Percentiles rank a stretch among this genome's conserved stretches.
These are phyloP conservation scores for Mythimna lalbum DNA, from an alignment of 2,888 invertebrate species.

Conservation along the genomic window DNA sequence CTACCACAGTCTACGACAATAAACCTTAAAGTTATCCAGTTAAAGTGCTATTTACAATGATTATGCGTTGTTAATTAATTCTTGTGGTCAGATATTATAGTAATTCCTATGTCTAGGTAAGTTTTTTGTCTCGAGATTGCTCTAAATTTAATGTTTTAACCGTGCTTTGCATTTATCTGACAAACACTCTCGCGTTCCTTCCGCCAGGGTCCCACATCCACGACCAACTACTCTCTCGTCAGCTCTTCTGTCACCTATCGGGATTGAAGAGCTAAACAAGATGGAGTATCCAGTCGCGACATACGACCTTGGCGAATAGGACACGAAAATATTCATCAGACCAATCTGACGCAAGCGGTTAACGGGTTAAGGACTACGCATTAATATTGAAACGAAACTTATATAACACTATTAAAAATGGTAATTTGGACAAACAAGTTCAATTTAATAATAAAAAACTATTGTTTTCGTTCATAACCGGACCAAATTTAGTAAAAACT, in stretches of 20 bases:
- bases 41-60: constrained; percentile 64
- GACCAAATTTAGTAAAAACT: background rate
- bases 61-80: constrained; percentile 69
- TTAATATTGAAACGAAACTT: background rate
- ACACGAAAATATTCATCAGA: too few species aligned
- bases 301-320: too few species aligned
- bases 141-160: constrained; percentile 25
- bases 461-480: background rate
- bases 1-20: constrained; percentile 45
- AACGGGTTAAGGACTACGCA: background rate
- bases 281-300: too few species aligned
- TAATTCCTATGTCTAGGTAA: constrained; percentile 55
- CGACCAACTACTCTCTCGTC: too few species aligned
- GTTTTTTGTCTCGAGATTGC: constrained; percentile 56
- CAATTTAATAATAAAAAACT: background rate
- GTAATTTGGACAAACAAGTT: background rate
- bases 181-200: too few species aligned
- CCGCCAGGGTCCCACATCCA: too few species aligned
- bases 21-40: constrained; percentile 57
- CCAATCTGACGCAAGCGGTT: too few species aligned
- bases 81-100: constrained; percentile 71
- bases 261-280: too few species aligned
- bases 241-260: too few species aligned
- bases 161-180: too few species aligned
- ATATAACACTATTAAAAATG: background rate